A percentile compares a stretch with the other conserved stretches of the same genome.
phyloP scores from a whole-genome alignment of 2,888 invertebrate species.

The Hyalella azteca region DNA sequence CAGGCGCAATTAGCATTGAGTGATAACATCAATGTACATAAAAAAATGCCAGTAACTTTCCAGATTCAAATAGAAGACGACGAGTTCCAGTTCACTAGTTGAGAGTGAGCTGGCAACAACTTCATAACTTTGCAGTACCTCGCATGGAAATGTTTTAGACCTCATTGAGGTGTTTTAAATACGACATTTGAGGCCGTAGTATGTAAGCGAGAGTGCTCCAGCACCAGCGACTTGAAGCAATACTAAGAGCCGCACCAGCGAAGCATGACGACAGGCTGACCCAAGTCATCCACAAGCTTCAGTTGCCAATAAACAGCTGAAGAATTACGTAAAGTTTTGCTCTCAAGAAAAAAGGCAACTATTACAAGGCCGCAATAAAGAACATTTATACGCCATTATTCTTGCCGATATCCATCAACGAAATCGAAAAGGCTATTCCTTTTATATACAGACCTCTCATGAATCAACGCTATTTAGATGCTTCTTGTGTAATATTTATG shows the following conservation, averaged over 20 bases:
- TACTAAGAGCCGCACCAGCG: neutral
- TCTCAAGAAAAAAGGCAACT: neutral
- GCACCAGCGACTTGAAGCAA: neutral
- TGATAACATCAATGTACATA: too few species aligned
- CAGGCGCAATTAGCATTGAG: too few species aligned
- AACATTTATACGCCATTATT: neutral
- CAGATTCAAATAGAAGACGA: too few species aligned
- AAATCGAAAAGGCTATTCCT: neutral
- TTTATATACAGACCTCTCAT: too few species aligned
- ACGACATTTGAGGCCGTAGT: too few species aligned
- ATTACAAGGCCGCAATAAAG: neutral
- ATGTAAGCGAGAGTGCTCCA: neutral
- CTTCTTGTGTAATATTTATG: too few species aligned
- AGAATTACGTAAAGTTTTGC: neutral
- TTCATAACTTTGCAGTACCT: too few species aligned
- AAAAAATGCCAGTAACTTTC: too few species aligned
- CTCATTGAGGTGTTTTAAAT: neutral
- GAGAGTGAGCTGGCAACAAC: too few species aligned
- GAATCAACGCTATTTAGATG: too few species aligned
- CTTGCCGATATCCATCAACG: neutral
- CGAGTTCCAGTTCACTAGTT: too few species aligned
- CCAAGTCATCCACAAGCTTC: neutral
- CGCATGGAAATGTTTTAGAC: neutral
- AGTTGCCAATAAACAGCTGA: neutral
- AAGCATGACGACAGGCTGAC: slow-evolving; percentile 17